A percentile compares a stretch with the other conserved stretches of the same genome.
These are phyloP conservation scores for Helicoverpa zea DNA, from an alignment of 1,140 invertebrate genomes.

Conservation along the genomic window DNA sequence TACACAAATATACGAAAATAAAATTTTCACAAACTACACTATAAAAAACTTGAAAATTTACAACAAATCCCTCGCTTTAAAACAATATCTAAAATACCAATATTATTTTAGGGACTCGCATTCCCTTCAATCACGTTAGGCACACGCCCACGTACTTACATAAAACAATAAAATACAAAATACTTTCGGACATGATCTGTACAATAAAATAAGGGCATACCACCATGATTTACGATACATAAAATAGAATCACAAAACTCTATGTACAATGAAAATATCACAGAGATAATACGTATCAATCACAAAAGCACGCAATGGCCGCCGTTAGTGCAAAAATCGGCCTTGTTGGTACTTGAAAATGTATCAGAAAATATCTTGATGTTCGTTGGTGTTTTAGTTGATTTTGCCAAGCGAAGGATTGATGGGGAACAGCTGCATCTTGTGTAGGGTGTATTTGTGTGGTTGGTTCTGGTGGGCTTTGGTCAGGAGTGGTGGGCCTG, in stretches of 20 bases:
- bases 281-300: conserved; percentile 51
- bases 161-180: conserved; percentile 66
- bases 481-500: conserved; percentile 70
- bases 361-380: conserved; percentile 46
- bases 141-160: conserved; percentile 54
- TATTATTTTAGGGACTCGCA: conserved; percentile 26
- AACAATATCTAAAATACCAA: conserved; percentile 62
- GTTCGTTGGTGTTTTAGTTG: conserved; percentile 14
- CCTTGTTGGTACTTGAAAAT: conserved; percentile 32
- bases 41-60: conserved; percentile 71
- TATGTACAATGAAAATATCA: conserved; percentile 76
- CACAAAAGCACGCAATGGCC: conserved; percentile 39
- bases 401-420: conserved; percentile 50
- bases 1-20: conserved; percentile 78
- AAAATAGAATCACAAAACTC: conserved; percentile 73
- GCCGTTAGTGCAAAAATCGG: conserved; percentile 28
- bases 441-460: conserved; percentile 11
- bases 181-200: conserved; percentile 55
- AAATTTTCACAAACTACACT: conserved; percentile 71
- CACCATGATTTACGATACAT: conserved; percentile 74
- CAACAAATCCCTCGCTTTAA: conserved; percentile 67
- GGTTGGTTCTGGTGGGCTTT: conserved; percentile 3
- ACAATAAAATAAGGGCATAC: conserved; percentile 59
- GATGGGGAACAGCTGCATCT: conserved; percentile 21
- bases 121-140: conserved; percentile 46